Conservation (phyloP, 2,113 vertebrate species). For the Chloroceryle aenea region DNA sequence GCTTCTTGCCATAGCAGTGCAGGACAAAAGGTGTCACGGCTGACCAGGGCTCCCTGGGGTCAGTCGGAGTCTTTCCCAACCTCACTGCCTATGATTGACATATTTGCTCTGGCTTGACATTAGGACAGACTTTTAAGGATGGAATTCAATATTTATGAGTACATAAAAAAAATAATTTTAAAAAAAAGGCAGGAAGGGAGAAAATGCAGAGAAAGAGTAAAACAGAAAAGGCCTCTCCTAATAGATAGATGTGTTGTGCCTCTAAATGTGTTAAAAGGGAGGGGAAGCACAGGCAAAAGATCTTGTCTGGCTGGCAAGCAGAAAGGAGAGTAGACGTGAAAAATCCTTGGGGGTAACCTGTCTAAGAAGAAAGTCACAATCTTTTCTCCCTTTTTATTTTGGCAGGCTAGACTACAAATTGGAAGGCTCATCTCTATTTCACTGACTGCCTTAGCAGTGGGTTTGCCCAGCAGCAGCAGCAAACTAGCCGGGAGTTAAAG, state of each 20-base stretch:
- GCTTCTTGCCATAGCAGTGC: neutral
- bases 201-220: neutral
- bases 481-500: neutral
- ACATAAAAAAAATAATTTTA: neutral
- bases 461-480: neutral
- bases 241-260: rapidly evolving
- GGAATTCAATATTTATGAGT: neutral
- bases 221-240: neutral
- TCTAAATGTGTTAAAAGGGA: neutral
- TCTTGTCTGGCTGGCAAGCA: neutral
- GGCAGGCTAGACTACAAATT: neutral
- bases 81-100: neutral
- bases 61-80: neutral
- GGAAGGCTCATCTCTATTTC: neutral
- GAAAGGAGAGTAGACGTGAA: neutral
- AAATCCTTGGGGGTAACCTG: neutral
- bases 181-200: neutral
- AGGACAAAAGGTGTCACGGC: neutral
- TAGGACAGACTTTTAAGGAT: neutral
- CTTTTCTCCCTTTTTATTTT: neutral
- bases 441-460: neutral
- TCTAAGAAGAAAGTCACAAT: neutral
- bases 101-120: neutral
- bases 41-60: neutral
- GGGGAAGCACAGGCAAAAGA: neutral